Percentiles rank a stretch among this genome's conserved stretches.
These are phyloP conservation scores for Salmo trutta DNA, from an alignment of 2,797 vertebrate species.

Conservation along the genomic window DNA sequence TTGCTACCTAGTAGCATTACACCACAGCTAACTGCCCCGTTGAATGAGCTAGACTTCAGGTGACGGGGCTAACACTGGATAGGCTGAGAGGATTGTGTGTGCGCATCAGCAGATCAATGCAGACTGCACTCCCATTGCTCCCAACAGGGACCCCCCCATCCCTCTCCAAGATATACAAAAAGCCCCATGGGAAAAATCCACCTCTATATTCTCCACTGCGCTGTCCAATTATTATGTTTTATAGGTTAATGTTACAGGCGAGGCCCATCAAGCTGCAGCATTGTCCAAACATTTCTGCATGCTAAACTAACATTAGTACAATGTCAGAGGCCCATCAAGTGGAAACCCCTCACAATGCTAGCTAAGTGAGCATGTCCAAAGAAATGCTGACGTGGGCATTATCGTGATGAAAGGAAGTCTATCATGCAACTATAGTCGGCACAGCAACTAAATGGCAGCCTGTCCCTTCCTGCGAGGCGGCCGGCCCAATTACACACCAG, in stretches of 20 bases:
- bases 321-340: neutral
- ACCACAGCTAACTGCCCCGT: neutral
- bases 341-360: neutral
- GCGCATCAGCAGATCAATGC: constrained; percentile 1
- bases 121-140: neutral
- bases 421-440: constrained; percentile 1
- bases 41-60: neutral
- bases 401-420: neutral
- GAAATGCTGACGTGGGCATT: neutral
- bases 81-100: neutral
- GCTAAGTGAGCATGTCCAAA: neutral
- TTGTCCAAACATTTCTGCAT: neutral
- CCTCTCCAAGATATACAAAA: neutral
- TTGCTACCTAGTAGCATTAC: neutral
- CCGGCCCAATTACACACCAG: neutral
- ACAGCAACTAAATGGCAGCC: neutral
- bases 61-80: neutral
- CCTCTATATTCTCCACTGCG: neutral
- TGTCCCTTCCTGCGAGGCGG: neutral
- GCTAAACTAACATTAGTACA: neutral
- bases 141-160: neutral
- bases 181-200: constrained; percentile 15
- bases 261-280: neutral
- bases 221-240: neutral
- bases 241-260: neutral